A percentile compares a stretch with the other conserved stretches of the same genome.
Evolutionary conservation across 2,797 vertebrate species (phyloP).

Genomic region (Heliangelus exortis): DNA sequence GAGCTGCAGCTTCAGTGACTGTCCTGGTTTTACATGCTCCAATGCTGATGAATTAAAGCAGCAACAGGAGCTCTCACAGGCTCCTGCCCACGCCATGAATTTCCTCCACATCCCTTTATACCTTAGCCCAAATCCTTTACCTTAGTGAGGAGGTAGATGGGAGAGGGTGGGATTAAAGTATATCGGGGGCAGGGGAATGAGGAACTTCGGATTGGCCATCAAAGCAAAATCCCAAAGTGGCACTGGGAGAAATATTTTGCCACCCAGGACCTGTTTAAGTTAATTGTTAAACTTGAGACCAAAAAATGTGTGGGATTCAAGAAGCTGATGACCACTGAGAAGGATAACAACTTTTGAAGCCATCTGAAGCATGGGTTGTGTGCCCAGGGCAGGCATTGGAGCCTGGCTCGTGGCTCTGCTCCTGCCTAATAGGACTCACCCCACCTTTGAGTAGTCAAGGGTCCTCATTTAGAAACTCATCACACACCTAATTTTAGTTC

Average conservation of each 20-base stretch:
- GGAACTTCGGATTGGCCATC: not conserved
- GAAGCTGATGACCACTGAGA: not conserved
- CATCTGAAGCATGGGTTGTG: not conserved
- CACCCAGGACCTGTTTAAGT: not conserved
- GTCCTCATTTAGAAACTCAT: constrained; percentile 39
- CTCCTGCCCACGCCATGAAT: not conserved
- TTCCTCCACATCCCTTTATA: not conserved
- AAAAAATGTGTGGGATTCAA: not conserved
- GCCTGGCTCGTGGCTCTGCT: not conserved
- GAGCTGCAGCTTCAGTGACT: not conserved
- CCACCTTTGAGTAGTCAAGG: not conserved
- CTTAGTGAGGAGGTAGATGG: not conserved
- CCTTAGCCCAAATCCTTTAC: not conserved
- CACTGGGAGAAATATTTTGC: not conserved
- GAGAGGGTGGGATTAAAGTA: constrained; percentile 6
- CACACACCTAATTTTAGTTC: constrained; percentile 30
- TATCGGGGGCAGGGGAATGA: not conserved
- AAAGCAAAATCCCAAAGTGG: constrained; percentile 14
- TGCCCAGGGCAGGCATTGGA: rapidly evolving
- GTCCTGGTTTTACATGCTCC: constrained; percentile 51
- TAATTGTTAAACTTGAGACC: not conserved
- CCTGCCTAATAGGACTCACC: not conserved
- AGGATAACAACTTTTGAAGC: not conserved
- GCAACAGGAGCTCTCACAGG: constrained; percentile 19
- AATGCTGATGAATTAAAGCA: constrained; percentile 47